Conservation (phyloP, 2,888 invertebrate genomes). For the Plusia festucae region DNA sequence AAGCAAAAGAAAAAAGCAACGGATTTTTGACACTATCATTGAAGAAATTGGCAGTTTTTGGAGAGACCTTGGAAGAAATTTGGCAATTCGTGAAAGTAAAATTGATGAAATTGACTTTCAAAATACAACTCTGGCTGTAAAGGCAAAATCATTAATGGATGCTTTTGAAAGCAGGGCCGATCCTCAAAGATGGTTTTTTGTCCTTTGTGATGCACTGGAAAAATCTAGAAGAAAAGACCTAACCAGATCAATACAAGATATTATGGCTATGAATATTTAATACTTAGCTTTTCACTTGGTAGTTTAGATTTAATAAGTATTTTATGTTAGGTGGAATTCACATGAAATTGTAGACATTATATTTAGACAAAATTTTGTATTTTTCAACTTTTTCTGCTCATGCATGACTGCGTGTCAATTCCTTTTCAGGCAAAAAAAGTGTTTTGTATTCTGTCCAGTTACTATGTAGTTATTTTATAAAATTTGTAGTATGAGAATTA, state of each 20-base stretch:
- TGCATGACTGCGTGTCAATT: too few relatives aligned
- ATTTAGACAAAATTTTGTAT: too few relatives aligned
- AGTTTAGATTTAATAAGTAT: too few relatives aligned
- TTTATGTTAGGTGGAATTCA: too few relatives aligned
- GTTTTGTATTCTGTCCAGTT: too few relatives aligned
- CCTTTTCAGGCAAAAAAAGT: too few relatives aligned
- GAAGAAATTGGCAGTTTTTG: conserved; percentile 79
- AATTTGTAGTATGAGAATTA: too few relatives aligned
- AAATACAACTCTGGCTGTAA: conserved; percentile 61
- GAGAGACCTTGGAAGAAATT: conserved; percentile 79
- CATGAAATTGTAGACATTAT: too few relatives aligned
- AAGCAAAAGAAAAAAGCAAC: conserved; percentile 69
- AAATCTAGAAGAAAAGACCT: conserved; percentile 76
- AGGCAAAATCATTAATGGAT: conserved; percentile 73
- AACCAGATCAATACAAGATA: conserved; percentile 72
- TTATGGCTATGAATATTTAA: conserved; percentile 80
- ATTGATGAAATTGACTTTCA: conserved; percentile 78
- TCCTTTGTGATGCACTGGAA: conserved; percentile 80
- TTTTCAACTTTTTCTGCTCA: too few relatives aligned
- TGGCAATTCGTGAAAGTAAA: conserved; percentile 74
- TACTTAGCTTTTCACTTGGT: not conserved
- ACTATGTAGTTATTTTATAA: too few relatives aligned
- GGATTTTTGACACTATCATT: conserved; percentile 72
- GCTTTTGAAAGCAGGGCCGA: conserved; percentile 71
- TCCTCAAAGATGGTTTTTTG: conserved; percentile 78